phyloP scores from a whole-genome alignment of 2,888 invertebrate species.

The Agrenia bidenticulata region DNA sequence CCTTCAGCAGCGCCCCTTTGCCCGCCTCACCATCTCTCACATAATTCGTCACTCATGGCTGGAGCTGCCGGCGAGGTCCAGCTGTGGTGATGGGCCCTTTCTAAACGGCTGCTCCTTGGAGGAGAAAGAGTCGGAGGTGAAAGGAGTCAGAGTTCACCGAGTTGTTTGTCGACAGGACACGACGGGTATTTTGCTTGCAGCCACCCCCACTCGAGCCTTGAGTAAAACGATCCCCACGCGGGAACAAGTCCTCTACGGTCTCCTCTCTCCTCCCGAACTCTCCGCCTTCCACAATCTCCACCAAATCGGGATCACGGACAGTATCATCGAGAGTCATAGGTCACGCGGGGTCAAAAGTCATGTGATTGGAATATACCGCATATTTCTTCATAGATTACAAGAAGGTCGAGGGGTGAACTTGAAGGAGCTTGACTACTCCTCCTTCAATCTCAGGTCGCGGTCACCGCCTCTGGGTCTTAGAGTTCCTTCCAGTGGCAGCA shows the following conservation, averaged over 20 bases:
- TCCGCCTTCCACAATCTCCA: conserved; percentile 62
- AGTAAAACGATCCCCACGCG: conserved; percentile 37
- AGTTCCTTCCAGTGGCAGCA: neutral
- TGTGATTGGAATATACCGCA: conserved; percentile 70
- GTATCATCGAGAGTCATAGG: conserved; percentile 62
- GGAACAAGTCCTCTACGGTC: conserved; percentile 35
- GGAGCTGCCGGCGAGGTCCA: neutral
- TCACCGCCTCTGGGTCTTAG: neutral
- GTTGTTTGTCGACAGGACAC: conserved; percentile 33
- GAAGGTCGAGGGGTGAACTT: conserved; percentile 3
- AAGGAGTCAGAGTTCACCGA: neutral
- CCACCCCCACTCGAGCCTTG: conserved; percentile 29
- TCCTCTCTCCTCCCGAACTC: conserved; percentile 55
- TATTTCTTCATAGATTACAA: conserved; percentile 62
- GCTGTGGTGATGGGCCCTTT: too few relatives aligned
- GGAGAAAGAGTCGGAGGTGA: neutral
- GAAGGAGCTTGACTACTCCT: neutral
- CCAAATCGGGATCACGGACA: conserved; percentile 64
- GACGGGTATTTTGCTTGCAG: conserved; percentile 32
- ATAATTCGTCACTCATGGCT: conserved; percentile 47
- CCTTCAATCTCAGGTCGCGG: neutral
- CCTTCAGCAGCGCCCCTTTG: conserved; percentile 38
- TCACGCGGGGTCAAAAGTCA: conserved; percentile 65
- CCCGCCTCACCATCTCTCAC: conserved; percentile 35
- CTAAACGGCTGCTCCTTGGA: too few relatives aligned